Base-by-base conservation (phyloP, 2,113 vertebrate genomes). In the Rhea pennata region DNA sequence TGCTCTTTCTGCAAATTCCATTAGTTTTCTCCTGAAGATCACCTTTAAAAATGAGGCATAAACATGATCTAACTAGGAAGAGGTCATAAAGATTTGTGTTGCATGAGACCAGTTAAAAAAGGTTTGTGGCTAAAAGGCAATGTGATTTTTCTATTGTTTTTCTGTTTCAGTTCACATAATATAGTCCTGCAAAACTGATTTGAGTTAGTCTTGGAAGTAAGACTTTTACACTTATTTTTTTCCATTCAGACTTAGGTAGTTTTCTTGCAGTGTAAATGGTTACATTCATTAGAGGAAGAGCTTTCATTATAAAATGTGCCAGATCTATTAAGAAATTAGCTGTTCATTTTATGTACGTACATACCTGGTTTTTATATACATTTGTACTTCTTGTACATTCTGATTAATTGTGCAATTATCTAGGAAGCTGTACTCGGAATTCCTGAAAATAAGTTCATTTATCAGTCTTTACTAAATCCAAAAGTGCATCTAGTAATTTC, bases 361-460 rank as follows among this genome's bases (percentile, higher is more conserved):
- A 67, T 21, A 74, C 48, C 69, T 78, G 61, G 71, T 84, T 89
- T 88, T 21, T 84, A 7, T 46, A 61, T 83, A 21, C 6, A 23
- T 87, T 72, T 84, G 15, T 84, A 56, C 48, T 75, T 95, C 56
- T 90, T 82, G 16, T 76, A 71, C 44, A 24, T 92, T 80, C 31
- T 76, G 39, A 72, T 87, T 94, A 90, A 87, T 78, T 66, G 31
- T 89, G 33, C 39, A 59, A 4, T 94, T 84, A 59, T 39, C 53
- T 61, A 64, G 33, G 87, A 92, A 92, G 19, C 17, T 73, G 14
- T 53, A 65, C 61, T 69, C 61, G 62, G 73, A 90, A 84, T 82
- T 92, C 72, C 39, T 91, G 78, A 78, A 96, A 90, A 81, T 80
- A n/a, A 71, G 9, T 73, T 44, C 39, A 77, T 95, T 84, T 93